Evolutionary conservation across 2,888 invertebrate species (phyloP), one percentile per base, ranked within the genome.

Genomic region (Tenthredo amoena): DNA sequence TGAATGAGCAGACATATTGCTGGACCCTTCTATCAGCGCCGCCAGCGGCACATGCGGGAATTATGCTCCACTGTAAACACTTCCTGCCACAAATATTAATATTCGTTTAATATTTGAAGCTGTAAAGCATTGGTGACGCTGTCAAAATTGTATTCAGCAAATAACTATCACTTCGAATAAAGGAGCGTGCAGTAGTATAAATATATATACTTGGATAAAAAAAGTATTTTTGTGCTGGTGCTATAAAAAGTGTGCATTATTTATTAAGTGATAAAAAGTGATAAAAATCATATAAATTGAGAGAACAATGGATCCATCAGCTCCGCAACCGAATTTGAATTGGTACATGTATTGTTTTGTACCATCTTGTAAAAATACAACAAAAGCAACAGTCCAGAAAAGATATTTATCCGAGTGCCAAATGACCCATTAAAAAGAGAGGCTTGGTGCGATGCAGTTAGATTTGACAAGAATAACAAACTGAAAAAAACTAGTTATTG

Each of bases 241-340:
- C 26, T 26, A 68, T 68, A 68, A 68, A 68, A 68, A 68, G 34
- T 68, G 68, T 34, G 34, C 68, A 34, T 18, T 68, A 12, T 68
- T 68, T 68, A 15, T 34, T 68, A 18, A 68, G 68, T 68, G 18
- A 68, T 26, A 6, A 37, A 6, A 37, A 37, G 31, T 68, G 12
- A 15, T 68, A 34, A 68, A 34, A 68, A 68, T 68, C 4, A 34
- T 68, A 74, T 74, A n/a, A 43, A 74, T 40, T 40, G 40, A 74
- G 43, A 68, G 68, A 74, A 74, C n/a, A 74, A 74, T 74, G 74
- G 40, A 72, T 72, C 72, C 43, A 72, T 72, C 72, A 72, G 72
- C 43, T 18, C 40, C 72, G 21, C 72, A 72, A n/a, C 72, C 72
- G 18, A 72, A 72, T 72, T 72, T 72, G n/a, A 21, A 72, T 72